Evolutionary conservation across 2,888 invertebrate species (phyloP).

Genomic region (Leistus spinibarbis): DNA sequence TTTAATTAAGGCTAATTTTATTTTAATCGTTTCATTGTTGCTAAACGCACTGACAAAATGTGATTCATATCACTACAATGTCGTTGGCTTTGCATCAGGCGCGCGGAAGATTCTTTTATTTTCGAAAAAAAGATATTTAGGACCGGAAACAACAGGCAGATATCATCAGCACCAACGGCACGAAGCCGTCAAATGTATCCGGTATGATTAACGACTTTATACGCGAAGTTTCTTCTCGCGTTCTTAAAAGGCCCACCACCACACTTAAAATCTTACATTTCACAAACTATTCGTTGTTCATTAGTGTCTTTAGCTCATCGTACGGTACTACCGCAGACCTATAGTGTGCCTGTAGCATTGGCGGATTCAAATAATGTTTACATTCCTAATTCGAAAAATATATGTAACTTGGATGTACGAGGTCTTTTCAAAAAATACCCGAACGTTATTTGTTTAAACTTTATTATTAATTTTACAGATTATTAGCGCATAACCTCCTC

Average conservation of each 20-base stretch:
- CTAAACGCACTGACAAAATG: slow-evolving; percentile 15
- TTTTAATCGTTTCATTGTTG: slow-evolving; percentile 39
- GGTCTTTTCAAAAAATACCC: too few relatives aligned
- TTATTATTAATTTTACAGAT: too few relatives aligned
- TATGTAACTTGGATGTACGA: too few relatives aligned
- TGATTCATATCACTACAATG: background rate
- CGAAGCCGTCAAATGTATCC: slow-evolving; percentile 13
- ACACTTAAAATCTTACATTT: background rate
- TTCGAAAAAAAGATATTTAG: background rate
- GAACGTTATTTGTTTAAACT: too few relatives aligned
- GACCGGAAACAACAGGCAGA: background rate
- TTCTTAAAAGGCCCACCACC: background rate
- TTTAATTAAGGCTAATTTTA: slow-evolving; percentile 37
- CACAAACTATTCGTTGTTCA: background rate
- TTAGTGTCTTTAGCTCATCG: background rate
- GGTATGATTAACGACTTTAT: background rate
- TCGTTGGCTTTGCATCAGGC: background rate
- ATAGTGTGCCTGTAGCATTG: too few relatives aligned
- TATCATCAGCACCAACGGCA: slow-evolving; percentile 5
- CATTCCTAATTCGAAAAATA: too few relatives aligned
- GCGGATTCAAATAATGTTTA: too few relatives aligned
- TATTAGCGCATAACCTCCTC: too few relatives aligned
- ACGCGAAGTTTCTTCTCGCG: background rate
- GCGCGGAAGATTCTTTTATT: background rate
- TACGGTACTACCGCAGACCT: too few relatives aligned